Percentiles rank a stretch among this genome's conserved stretches.
Evolutionary conservation across 2,113 vertebrate species (phyloP).

Genomic region (Bubo blakistoni): DNA sequence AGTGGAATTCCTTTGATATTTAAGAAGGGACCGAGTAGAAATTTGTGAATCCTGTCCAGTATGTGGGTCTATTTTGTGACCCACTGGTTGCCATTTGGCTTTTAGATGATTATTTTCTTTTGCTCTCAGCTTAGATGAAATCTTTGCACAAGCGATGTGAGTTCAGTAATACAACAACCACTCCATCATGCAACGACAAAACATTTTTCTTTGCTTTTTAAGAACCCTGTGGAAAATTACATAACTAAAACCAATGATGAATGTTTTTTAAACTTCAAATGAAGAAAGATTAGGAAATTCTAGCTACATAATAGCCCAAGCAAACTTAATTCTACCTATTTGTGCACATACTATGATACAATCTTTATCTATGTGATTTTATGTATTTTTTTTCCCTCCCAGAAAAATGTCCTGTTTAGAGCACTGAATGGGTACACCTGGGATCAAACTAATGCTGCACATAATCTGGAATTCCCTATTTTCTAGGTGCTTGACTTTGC

Average conservation of each 20-base stretch:
- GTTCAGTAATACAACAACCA: background rate
- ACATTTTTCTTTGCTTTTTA: background rate
- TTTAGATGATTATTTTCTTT: background rate
- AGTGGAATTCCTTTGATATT: background rate
- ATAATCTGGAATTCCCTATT: conserved; percentile 1
- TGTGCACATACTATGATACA: background rate
- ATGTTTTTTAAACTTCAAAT: background rate
- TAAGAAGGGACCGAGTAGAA: background rate
- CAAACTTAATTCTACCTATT: background rate
- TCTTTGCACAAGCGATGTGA: background rate
- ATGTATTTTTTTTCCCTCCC: background rate
- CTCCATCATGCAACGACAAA: background rate
- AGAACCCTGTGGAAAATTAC: background rate
- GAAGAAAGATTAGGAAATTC: background rate
- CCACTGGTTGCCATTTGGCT: background rate
- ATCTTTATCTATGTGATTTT: background rate
- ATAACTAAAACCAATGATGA: background rate
- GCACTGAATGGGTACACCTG: background rate
- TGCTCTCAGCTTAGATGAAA: background rate
- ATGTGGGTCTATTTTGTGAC: background rate
- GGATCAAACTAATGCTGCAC: background rate
- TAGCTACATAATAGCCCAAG: background rate
- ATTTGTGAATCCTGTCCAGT: background rate
- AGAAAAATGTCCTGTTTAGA: background rate
- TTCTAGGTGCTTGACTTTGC: background rate